Percentiles rank a stretch among this genome's conserved stretches.
These are phyloP conservation scores for Nixonia krombeini DNA, from an alignment of 1,140 invertebrate genomes.

Conservation along the genomic window DNA sequence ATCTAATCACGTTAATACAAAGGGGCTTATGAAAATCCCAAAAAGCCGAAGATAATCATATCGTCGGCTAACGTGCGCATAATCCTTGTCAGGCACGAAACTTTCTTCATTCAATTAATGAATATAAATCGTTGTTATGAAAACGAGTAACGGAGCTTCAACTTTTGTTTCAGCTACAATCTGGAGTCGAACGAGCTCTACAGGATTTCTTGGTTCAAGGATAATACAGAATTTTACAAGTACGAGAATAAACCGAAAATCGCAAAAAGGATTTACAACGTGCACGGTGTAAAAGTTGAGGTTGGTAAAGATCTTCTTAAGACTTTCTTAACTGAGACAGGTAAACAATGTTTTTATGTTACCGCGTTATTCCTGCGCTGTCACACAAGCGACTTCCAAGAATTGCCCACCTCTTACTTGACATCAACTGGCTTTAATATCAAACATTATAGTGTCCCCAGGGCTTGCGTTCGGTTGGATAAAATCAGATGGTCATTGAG, in stretches of 20 bases:
- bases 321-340: too few species aligned
- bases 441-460: constrained; percentile 10
- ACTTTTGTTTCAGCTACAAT: constrained; percentile 64
- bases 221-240: constrained; percentile 89
- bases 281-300: constrained; percentile 83
- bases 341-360: too few species aligned
- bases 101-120: neutral
- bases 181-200: constrained; percentile 78
- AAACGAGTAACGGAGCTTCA: neutral
- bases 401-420: neutral
- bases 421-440: neutral
- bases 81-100: too few species aligned
- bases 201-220: constrained; percentile 91
- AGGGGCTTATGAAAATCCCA: neutral
- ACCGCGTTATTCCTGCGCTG: too few species aligned
- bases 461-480: constrained; percentile 20
- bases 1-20: constrained; percentile 11
- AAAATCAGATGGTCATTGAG: constrained; percentile 34
- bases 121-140: neutral
- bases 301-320: constrained; percentile 72
- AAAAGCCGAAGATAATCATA: neutral
- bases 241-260: constrained; percentile 76
- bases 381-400: neutral
- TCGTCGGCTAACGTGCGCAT: neutral
- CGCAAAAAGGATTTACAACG: constrained; percentile 75